phyloP scores from a whole-genome alignment of 2,888 invertebrate genomes.

The Laspeyria flexula region DNA sequence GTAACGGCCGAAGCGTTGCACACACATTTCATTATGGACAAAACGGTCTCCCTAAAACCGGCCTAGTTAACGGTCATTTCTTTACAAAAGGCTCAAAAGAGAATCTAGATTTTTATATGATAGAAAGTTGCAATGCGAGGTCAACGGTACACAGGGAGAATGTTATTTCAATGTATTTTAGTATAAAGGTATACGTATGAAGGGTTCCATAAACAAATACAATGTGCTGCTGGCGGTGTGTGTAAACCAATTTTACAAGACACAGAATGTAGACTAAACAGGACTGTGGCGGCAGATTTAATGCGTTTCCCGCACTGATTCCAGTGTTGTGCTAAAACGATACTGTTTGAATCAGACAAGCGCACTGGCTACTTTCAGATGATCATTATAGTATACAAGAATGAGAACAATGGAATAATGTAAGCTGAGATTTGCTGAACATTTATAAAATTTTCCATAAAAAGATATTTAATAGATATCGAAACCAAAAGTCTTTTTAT shows the following conservation, averaged over 20 bases:
- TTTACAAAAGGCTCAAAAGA: slow-evolving; percentile 39
- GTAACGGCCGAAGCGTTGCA: slow-evolving; percentile 62
- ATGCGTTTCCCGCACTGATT: slow-evolving; percentile 52
- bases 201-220: slow-evolving; percentile 64
- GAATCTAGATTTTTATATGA: slow-evolving; percentile 37
- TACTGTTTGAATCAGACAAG: slow-evolving; percentile 25
- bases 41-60: slow-evolving; percentile 57
- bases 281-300: slow-evolving; percentile 56
- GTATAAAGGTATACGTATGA: slow-evolving; percentile 42
- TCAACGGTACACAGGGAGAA: slow-evolving; percentile 12
- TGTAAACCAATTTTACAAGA: slow-evolving; percentile 61
- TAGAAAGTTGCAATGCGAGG: slow-evolving; percentile 20
- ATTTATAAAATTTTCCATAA: neutral
- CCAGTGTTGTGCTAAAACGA: slow-evolving; percentile 26
- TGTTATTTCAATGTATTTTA: slow-evolving; percentile 39
- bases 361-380: slow-evolving; percentile 11
- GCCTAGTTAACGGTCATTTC: slow-evolving; percentile 68
- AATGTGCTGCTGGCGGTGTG: slow-evolving; percentile 54
- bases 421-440: neutral
- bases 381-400: neutral
- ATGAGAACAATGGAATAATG: slow-evolving; percentile 2
- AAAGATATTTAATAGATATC: no score
- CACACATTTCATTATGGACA: slow-evolving; percentile 40
- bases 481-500: no score
- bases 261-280: slow-evolving; percentile 74